Base-by-base conservation (phyloP, 2,113 vertebrate species). In the Eudyptes chrysolophus region DNA sequence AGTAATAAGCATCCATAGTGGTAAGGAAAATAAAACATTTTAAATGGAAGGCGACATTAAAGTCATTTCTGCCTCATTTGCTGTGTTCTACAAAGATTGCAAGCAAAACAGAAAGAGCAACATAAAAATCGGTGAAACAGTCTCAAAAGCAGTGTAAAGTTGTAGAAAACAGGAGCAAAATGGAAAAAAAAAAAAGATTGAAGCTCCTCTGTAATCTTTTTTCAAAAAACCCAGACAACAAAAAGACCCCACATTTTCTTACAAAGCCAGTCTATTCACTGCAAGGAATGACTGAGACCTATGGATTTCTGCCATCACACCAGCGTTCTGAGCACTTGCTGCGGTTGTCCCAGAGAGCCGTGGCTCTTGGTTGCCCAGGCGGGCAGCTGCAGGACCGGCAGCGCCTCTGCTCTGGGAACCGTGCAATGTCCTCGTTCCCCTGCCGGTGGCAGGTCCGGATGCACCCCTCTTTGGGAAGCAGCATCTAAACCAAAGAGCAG, bases 371-470 rank as follows among this genome's bases (percentile, higher is more conserved):
- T 19, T 22, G 14, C 68, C 36, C 38, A 5, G 82, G 58, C 36
- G 27, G 80, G 38, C 1, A 6, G 48, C 68, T 16, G 49, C 40
- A 13, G 49, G 58, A 32, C 49, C 16, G 2, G 26, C 49, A 7
- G 20, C 11, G 51, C 25, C 40, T 3, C 40, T 5, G 7, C 13
- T 10, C 83, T 24, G 49, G 16, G 70, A 55, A 8, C 29, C 0
- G 1, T 2, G 40, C 26, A 7, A 17, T 1, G 36, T 4, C 46
- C 46, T 34, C 2, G 6, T 6, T 14, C 27, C 75, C 55, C 11
- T 4, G 1, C 38, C 6, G 2, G 26, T 5, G 44, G 36, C 13
- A 32, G 38, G 34, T 11, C 22, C 32, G 57, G 49, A 3, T 2
- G 7, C 15, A 9, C 26, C 38, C 26, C 32, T 44, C 20, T 27